These are phyloP conservation scores for Oreochromis spilurus DNA, from an alignment of 2,113 vertebrate genomes.

Conservation along the genomic window DNA sequence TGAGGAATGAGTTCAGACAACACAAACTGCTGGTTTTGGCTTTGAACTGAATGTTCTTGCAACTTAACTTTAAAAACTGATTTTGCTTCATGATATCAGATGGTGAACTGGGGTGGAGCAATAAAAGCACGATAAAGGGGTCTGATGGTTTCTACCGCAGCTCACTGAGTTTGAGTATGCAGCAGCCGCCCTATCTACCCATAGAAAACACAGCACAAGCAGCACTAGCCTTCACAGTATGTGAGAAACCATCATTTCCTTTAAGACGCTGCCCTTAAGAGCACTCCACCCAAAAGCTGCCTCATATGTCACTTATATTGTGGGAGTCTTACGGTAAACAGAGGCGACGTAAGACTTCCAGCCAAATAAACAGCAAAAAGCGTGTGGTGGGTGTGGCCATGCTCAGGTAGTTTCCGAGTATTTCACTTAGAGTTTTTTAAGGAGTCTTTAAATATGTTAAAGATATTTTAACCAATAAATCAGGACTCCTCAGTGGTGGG, in stretches of 20 bases:
- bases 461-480: not conserved
- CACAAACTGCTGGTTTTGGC: not conserved
- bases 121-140: not conserved
- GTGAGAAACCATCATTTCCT: slow-evolving; percentile 7
- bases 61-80: not conserved
- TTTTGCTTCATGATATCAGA: not conserved
- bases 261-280: not conserved
- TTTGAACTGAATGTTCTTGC: not conserved
- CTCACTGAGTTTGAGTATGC: not conserved
- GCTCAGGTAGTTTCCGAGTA: not conserved
- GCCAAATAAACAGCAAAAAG: rapidly evolving
- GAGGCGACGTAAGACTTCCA: not conserved
- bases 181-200: not conserved
- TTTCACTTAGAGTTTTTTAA: not conserved
- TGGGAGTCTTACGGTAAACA: not conserved
- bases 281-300: not conserved
- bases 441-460: not conserved
- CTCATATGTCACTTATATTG: not conserved
- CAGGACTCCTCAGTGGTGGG: rapidly evolving
- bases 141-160: not conserved
- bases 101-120: not conserved
- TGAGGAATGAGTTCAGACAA: not conserved
- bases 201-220: not conserved
- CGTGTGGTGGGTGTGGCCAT: rapidly evolving
- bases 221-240: not conserved